Percentiles rank a stretch among this genome's conserved stretches.
Evolutionary conservation across 2,888 invertebrate genomes (phyloP).

Genomic region (Chrysina gloriosa): DNA sequence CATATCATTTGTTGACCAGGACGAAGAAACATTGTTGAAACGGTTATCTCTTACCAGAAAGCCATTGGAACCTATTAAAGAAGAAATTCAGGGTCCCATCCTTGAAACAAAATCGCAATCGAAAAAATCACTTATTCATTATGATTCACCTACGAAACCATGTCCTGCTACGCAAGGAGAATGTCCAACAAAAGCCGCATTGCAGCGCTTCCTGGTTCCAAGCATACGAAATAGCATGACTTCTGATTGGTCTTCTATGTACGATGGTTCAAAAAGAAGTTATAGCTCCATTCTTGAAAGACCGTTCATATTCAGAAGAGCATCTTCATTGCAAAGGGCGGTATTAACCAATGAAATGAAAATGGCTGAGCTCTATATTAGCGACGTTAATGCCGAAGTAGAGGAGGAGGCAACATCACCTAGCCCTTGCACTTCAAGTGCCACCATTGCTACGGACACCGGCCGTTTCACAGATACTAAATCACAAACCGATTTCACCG

Average conservation of each 20-base stretch:
- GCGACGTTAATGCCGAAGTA: neutral
- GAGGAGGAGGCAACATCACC: neutral
- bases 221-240: neutral
- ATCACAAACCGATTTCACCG: conserved; percentile 45
- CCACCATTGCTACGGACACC: neutral
- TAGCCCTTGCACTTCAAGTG: neutral
- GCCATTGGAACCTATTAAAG: conserved; percentile 31
- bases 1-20: too few relatives aligned
- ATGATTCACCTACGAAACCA: neutral
- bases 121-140: neutral
- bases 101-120: neutral
- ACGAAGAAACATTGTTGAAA: too few relatives aligned
- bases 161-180: conserved; percentile 8
- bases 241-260: neutral
- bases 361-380: conserved; percentile 3
- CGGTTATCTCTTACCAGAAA: conserved; percentile 4
- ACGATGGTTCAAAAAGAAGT: conserved; percentile 20
- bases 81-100: conserved; percentile 15
- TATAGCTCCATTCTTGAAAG: conserved; percentile 35
- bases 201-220: neutral
- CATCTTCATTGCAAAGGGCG: conserved; percentile 33
- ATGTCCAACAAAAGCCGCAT: conserved; percentile 20
- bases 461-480: conserved; percentile 17
- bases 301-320: conserved; percentile 39
- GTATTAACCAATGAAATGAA: conserved; percentile 21